A percentile compares a stretch with the other conserved stretches of the same genome.
These are phyloP conservation scores for Romanogobio albipinnatus DNA, from an alignment of 2,113 vertebrate genomes.

Conservation along the genomic window DNA sequence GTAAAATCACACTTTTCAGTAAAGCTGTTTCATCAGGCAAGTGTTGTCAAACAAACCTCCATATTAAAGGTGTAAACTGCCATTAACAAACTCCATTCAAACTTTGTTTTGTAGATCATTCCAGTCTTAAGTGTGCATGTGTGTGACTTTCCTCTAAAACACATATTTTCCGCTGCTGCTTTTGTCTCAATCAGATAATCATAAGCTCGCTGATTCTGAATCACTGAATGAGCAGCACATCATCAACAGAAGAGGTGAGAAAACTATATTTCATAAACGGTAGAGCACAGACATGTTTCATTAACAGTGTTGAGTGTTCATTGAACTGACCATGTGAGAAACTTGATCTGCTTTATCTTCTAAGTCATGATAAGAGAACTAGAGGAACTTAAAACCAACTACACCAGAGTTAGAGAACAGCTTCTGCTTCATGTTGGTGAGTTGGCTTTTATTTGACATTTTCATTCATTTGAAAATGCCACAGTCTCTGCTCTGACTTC, in stretches of 20 bases:
- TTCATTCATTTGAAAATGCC: neutral
- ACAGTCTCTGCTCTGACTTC: neutral
- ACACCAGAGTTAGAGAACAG: neutral
- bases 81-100: too few species aligned
- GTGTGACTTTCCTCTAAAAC: neutral
- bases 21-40: neutral
- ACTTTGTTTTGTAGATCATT: neutral
- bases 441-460: neutral
- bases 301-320: too few species aligned
- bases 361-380: too few species aligned
- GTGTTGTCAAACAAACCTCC: neutral
- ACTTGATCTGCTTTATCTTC: too few species aligned
- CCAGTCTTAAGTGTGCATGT: neutral
- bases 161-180: neutral
- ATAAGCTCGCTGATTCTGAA: neutral
- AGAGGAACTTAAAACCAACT: too few species aligned
- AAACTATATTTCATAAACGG: neutral
- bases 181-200: neutral
- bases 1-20: neutral
- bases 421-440: neutral
- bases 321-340: too few species aligned
- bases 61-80: neutral
- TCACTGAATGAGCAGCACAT: neutral
- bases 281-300: too few species aligned
- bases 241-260: neutral